phyloP scores from a whole-genome alignment of 2,113 vertebrate genomes.

The Notarius quadriscutis region DNA sequence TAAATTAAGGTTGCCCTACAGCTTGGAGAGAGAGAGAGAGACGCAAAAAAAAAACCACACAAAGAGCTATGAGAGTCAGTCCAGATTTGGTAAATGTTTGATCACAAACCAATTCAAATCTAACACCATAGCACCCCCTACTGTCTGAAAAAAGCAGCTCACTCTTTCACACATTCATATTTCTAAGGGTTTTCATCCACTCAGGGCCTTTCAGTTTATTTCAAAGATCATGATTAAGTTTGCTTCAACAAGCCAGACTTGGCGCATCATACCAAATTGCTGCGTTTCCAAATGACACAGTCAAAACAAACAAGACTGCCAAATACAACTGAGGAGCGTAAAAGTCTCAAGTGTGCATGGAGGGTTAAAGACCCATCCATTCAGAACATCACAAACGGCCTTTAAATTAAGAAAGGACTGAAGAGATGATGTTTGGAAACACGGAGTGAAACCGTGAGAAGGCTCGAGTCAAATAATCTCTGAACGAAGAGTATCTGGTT shows the following conservation, averaged over 20 bases:
- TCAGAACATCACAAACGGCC: constrained; percentile 8
- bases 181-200: neutral
- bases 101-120: constrained; percentile 33
- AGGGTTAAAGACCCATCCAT: constrained; percentile 19
- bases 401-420: constrained; percentile 2
- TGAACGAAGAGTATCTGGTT: neutral
- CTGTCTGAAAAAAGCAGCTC: constrained; percentile 45
- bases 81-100: constrained; percentile 24
- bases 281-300: constrained; percentile 13
- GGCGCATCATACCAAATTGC: constrained; percentile 22
- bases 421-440: constrained; percentile 33
- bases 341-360: neutral
- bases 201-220: constrained; percentile 24
- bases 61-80: constrained; percentile 17
- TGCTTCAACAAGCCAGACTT: constrained; percentile 26
- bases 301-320: constrained; percentile 28
- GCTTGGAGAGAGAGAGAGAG: neutral
- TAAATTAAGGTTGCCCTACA: neutral
- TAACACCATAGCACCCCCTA: constrained; percentile 73
- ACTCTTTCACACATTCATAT: neutral
- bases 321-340: neutral
- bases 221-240: constrained; percentile 47
- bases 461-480: neutral
- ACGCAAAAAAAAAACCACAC: neutral
- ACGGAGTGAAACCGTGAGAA: neutral